A percentile compares a stretch with the other conserved stretches of the same genome.
These are phyloP conservation scores for Xerus inauris DNA, from an alignment of 2,113 vertebrate genomes.

Conservation along the genomic window DNA sequence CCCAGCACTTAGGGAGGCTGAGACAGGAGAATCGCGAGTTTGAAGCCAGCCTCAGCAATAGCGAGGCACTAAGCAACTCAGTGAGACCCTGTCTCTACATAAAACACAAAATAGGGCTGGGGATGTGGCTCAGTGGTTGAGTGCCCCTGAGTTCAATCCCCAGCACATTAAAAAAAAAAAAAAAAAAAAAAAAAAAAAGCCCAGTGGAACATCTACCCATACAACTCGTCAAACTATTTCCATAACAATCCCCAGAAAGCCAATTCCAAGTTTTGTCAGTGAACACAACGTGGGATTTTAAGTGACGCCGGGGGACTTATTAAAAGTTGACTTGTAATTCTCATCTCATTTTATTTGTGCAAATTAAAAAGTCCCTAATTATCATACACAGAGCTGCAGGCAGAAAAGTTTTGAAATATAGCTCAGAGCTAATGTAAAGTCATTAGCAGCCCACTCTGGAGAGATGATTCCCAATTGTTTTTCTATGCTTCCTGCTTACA, in stretches of 20 bases:
- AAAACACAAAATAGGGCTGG: too few relatives aligned
- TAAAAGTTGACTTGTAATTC: conserved; percentile 50
- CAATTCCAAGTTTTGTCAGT: conserved; percentile 47
- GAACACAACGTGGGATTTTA: background rate
- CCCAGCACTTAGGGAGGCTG: too few relatives aligned
- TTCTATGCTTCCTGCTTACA: background rate
- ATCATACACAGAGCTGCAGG: background rate
- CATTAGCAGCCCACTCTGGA: background rate
- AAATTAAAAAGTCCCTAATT: background rate
- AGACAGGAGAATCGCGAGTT: too few relatives aligned
- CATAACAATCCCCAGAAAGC: background rate
- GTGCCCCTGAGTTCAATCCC: too few relatives aligned
- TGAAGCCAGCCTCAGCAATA: too few relatives aligned
- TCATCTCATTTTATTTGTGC: background rate
- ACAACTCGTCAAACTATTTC: background rate
- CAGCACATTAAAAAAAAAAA: too few relatives aligned
- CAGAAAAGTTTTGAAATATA: background rate
- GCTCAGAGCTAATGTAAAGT: background rate
- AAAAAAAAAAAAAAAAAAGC: background rate
- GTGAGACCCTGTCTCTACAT: too few relatives aligned
- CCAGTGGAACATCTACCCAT: background rate
- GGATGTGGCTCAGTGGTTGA: too few relatives aligned
- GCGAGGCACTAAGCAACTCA: too few relatives aligned
- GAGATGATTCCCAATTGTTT: background rate
- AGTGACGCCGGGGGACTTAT: background rate